Percentiles rank a stretch among this genome's conserved stretches.
Conservation (phyloP, 2,888 invertebrate genomes). For the Xestoiulus laeticollis region DNA sequence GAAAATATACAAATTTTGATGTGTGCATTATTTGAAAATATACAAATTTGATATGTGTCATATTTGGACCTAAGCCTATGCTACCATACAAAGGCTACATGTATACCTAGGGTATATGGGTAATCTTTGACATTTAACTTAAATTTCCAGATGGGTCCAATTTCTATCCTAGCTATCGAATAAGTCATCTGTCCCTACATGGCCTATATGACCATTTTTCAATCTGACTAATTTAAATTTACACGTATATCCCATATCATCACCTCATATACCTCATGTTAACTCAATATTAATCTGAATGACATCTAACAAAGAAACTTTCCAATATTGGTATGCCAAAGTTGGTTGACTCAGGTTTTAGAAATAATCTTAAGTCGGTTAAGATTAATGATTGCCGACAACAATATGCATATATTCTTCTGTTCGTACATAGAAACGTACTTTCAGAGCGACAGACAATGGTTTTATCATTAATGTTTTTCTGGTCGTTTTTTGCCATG, state of each 20-base stretch:
- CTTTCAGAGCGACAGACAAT: constrained; percentile 1
- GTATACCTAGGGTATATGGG: no score
- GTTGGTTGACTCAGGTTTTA: not conserved
- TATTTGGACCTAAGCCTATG: no score
- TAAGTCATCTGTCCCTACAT: no score
- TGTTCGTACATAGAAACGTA: not conserved
- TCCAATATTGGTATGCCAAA: not conserved
- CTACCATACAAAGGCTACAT: no score
- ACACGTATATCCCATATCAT: not conserved
- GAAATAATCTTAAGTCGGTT: not conserved
- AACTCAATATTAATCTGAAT: constrained; percentile 14
- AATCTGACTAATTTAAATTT: no score
- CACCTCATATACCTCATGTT: not conserved
- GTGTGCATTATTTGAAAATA: no score
- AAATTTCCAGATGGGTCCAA: no score
- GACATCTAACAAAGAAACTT: not conserved
- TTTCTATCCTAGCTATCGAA: no score
- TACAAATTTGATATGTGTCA: no score
- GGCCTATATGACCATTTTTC: no score
- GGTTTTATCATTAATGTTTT: constrained; percentile 38
- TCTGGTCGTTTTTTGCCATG: constrained; percentile 24
- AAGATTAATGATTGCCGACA: constrained; percentile 25
- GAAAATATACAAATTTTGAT: no score
- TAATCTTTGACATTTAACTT: no score
- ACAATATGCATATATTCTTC: constrained; percentile 15